phyloP scores from a whole-genome alignment of 2,888 invertebrate species.

The Diadegma fenestrale region DNA sequence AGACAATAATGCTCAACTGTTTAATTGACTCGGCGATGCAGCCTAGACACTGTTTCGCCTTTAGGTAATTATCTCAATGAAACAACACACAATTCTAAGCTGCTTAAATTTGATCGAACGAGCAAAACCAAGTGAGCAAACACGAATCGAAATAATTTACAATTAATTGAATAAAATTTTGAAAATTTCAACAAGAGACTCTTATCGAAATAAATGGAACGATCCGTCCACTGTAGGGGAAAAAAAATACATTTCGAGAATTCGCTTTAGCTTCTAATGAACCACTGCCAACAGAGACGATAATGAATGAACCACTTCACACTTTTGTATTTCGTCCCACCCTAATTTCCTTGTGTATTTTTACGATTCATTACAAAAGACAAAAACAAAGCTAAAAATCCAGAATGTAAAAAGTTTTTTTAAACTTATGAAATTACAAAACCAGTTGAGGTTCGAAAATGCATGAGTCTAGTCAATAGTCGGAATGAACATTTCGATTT shows the following conservation, averaged over 20 bases:
- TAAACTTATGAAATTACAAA: not conserved
- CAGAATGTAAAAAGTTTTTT: not conserved
- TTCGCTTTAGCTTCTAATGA: conserved; percentile 39
- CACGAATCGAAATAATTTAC: not conserved
- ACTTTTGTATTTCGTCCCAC: not conserved
- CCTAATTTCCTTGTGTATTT: conserved; percentile 6
- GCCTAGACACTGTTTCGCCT: conserved; percentile 40
- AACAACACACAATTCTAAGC: conserved; percentile 21
- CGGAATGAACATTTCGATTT: conserved; percentile 53
- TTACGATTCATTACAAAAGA: not conserved
- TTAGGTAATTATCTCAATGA: conserved; percentile 39
- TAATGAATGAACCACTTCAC: not conserved
- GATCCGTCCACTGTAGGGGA: conserved; percentile 63
- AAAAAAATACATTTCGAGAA: conserved; percentile 55
- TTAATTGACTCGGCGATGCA: conserved; percentile 60
- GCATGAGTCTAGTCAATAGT: conserved; percentile 64
- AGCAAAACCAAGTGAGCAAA: not conserved
- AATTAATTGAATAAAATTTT: not conserved
- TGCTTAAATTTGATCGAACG: conserved; percentile 14
- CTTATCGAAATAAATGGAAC: conserved; percentile 54
- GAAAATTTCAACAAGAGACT: conserved; percentile 26
- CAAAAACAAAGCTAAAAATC: not conserved
- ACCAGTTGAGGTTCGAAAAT: conserved; percentile 44
- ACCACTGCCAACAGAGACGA: conserved; percentile 38
- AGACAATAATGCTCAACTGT: conserved; percentile 68